Evolutionary conservation across 2,797 vertebrate genomes (phyloP).

Genomic region (Acanthis flammea): DNA sequence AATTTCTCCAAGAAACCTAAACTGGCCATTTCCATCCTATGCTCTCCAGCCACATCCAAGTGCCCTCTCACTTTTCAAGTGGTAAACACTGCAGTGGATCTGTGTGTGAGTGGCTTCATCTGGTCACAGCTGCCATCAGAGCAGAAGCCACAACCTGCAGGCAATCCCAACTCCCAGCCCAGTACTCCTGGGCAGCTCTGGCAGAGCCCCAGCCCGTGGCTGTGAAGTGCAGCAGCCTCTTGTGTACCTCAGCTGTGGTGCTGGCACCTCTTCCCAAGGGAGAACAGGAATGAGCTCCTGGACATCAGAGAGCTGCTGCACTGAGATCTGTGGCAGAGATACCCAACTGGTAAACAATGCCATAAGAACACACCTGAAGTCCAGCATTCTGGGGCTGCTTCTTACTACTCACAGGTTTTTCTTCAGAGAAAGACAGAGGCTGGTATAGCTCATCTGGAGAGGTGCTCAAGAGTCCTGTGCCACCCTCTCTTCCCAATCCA

Average conservation of each 20-base stretch:
- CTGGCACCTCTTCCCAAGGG: background rate
- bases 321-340: background rate
- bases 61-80: background rate
- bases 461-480: background rate
- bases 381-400: background rate
- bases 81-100: accelerated
- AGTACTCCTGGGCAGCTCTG: accelerated
- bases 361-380: background rate
- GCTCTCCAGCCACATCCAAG: background rate
- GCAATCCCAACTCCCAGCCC: background rate
- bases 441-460: accelerated
- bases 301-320: background rate
- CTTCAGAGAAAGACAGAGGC: background rate
- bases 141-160: background rate
- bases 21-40: accelerated
- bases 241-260: accelerated
- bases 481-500: background rate
- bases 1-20: background rate
- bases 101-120: background rate
- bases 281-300: background rate
- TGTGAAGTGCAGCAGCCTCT: background rate
- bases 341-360: accelerated
- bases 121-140: background rate
- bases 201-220: background rate
- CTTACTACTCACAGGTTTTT: background rate